Evolutionary conservation across 2,888 invertebrate genomes (phyloP), one percentile per base, ranked within the genome.

Genomic region (Melinopterus prodromus): DNA sequence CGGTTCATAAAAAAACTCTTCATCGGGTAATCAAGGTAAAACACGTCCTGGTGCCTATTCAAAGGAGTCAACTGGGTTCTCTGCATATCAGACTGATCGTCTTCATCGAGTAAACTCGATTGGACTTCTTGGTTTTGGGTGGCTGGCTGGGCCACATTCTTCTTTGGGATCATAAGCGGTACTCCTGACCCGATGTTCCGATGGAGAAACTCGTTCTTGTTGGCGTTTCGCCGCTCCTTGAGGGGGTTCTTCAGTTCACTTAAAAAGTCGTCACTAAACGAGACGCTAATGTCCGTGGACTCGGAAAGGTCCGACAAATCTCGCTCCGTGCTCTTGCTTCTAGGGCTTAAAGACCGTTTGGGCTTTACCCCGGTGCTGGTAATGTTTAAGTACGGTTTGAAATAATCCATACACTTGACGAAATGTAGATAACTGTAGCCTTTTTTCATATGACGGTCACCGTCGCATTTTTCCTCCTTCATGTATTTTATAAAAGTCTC

Each of bases 361-460:
- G 74, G 36, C 35, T 35, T 37, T 35, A 7, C 35, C n/a, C 74
- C 37, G n/a, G n/a, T n/a, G n/a, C 6, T 37, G 15, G 16, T 35
- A 74, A 74, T n/a, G 35, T 74, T 35, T 9, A 74, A 74, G n/a
- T 36, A 74, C 15, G 74, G 74, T 74, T 74, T 74, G 15, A 74
- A 74, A 35, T 35, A 74, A n/a, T 74, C 74, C 74, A 74, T 74
- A 16, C 36, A 35, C 37, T 74, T 74, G 1, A 74, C 3, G 36
- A 35, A 74, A 36, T 35, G 74, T 35, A 74, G n/a, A 35, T 36
- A 74, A 36, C 35, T 74, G 36, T 74, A 74, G 3, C 74, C 74
- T 26, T 35, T 74, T 12, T n/a, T 26, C 35, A 74, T 26, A 15
- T 74, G 74, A n/a, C 35, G 15, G 35, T 74, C 37, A 35, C n/a